Base-by-base conservation (phyloP, 2,888 invertebrate species). In the Nomada ferruginata region DNA sequence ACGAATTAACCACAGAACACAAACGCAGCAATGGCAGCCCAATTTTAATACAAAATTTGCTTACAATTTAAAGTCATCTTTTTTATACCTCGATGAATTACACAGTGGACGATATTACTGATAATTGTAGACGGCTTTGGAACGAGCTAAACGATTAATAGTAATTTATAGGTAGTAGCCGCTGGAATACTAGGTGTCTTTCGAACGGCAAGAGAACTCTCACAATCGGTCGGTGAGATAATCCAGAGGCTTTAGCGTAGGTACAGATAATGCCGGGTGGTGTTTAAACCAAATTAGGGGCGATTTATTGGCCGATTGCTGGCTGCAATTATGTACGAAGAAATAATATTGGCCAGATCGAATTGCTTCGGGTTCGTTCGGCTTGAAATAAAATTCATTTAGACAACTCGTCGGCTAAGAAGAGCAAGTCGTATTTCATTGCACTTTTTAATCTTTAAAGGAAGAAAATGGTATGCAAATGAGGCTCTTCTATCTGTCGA, bases 271-370 rank as follows among this genome's bases (percentile, higher is more conserved):
- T 81, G 82, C 84, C 66, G 55, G 59, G 65, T 57, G 69, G 71
- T 65, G 88, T 76, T 88, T 76, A 73, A 83, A 86, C 73, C 75
- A 79, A 87, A 88, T 87, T 88, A 85, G 66, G 42, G 65, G 55
- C 78, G 76, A 88, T 87, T 87, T 87, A 88, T 83, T 82, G 83
- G 74, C 50, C 47, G 79, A 47, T 23, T 55, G 61, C 52, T 71
- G 74, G 20, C 76, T 42, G 72, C 65, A 83, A 88, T 85, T 79
- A 85, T 83, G 42, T 68, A 44, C 50, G 20, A 57, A 36, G 80
- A 80, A 77, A 83, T 87, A 85, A 84, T 85, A 85, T 82, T 61
- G 66, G 52, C 47, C 61, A 20, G 36, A 29, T 44, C 57, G 74
- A 59, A 59, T 23, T 47, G 57, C 20, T 59, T 23, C 52, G 53